Conservation (phyloP, 2,797 vertebrate species). For the Aldrovandia affinis region DNA sequence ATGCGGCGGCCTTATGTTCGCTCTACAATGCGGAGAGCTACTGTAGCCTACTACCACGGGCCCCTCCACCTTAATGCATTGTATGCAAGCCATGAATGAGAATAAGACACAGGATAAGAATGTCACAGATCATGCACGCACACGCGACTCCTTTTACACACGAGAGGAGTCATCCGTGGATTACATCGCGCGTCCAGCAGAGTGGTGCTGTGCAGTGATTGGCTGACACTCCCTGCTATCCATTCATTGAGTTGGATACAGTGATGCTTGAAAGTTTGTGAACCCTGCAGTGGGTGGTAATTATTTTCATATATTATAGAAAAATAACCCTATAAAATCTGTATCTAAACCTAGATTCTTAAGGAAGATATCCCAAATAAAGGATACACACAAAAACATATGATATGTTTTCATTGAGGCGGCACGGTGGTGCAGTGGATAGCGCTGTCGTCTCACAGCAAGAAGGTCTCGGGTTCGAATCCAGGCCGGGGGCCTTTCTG, state of each 20-base stretch:
- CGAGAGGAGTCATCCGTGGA: neutral
- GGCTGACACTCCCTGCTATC: neutral
- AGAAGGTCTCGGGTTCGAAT: too few species aligned
- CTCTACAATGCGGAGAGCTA: neutral
- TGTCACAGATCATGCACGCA: neutral
- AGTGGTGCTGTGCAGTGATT: neutral
- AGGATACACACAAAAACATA: too few species aligned
- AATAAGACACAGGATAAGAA: neutral
- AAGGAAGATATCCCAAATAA: too few species aligned
- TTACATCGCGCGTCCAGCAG: neutral
- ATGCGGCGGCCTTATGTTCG: neutral
- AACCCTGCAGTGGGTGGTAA: too few species aligned
- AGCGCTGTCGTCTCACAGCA: too few species aligned
- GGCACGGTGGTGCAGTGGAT: too few species aligned
- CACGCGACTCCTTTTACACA: neutral
- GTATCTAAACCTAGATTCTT: too few species aligned
- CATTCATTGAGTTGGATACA: neutral
- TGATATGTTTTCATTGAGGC: too few species aligned
- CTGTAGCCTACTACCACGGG: neutral
- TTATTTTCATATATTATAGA: too few species aligned
- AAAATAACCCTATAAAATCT: too few species aligned
- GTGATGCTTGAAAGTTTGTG: too few species aligned
- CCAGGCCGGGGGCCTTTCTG: too few species aligned
- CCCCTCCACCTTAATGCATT: neutral
- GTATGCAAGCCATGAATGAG: neutral